Percentiles rank a stretch among this genome's conserved stretches.
Evolutionary conservation across 2,888 invertebrate species (phyloP).

Genomic region (Andrena bucephala): DNA sequence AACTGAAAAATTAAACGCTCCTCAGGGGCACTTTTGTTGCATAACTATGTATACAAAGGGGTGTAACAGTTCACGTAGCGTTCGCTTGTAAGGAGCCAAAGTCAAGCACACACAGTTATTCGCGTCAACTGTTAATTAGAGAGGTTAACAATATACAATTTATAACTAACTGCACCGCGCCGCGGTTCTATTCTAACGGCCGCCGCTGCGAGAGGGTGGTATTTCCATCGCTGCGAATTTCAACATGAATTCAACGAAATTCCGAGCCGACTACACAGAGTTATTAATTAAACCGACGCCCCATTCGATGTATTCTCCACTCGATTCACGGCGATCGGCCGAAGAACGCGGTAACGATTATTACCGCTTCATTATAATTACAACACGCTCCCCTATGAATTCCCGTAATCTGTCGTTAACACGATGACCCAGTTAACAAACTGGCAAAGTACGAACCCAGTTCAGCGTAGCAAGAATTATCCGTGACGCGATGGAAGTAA

Average conservation of each 20-base stretch:
- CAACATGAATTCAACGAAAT: constrained; percentile 50
- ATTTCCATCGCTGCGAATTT: constrained; percentile 32
- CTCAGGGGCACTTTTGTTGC: neutral
- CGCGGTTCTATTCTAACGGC: constrained; percentile 15
- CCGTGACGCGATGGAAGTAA: neutral
- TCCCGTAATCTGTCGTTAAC: constrained; percentile 40
- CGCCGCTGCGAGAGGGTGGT: neutral
- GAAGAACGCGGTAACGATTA: constrained; percentile 45
- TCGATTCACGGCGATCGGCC: constrained; percentile 14
- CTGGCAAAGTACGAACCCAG: neutral
- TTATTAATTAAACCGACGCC: constrained; percentile 53
- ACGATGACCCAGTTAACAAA: constrained; percentile 14
- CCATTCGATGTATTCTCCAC: constrained; percentile 30
- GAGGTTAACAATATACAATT: constrained; percentile 31
- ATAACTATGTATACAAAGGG: neutral
- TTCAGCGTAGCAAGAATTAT: neutral
- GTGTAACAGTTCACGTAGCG: neutral
- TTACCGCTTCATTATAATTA: constrained; percentile 45
- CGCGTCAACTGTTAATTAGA: constrained; percentile 49
- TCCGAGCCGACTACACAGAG: constrained; percentile 36
- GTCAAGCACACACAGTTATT: constrained; percentile 26
- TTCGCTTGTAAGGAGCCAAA: constrained; percentile 17
- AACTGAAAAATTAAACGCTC: neutral
- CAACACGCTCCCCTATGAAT: constrained; percentile 13
- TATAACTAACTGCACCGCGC: constrained; percentile 25